phyloP scores from a whole-genome alignment of 2,888 invertebrate genomes.

The Mechanitis mazaeus region DNA sequence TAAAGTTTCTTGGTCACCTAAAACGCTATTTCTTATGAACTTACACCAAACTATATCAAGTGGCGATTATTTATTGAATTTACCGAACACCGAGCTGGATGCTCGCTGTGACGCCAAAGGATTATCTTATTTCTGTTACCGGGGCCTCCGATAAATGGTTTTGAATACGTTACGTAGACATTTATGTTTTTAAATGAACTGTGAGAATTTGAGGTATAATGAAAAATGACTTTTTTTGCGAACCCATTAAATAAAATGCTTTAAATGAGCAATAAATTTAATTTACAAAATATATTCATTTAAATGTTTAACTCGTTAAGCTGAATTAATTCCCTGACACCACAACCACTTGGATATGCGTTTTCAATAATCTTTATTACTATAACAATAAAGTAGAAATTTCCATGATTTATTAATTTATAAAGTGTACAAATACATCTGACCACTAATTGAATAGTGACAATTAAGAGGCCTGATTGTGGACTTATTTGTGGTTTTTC shows the following conservation, averaged over 20 bases:
- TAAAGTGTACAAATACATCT: conserved; percentile 25
- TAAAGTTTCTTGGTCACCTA: too few relatives aligned
- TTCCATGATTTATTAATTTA: neutral
- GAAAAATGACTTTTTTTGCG: neutral
- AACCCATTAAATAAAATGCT: conserved; percentile 11
- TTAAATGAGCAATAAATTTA: conserved; percentile 15
- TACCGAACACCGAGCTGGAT: conserved; percentile 22
- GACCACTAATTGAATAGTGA: conserved; percentile 32
- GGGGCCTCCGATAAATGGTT: conserved; percentile 11
- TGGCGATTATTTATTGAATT: conserved; percentile 34
- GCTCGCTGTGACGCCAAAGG: conserved; percentile 26
- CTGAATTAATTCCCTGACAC: conserved; percentile 18
- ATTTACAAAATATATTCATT: conserved; percentile 8
- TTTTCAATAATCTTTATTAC: conserved; percentile 2
- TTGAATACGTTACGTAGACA: conserved; percentile 2
- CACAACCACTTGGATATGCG: neutral
- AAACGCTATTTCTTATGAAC: neutral
- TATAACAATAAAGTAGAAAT: conserved; percentile 1
- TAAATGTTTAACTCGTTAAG: conserved; percentile 11
- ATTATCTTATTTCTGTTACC: conserved; percentile 27
- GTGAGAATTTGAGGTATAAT: neutral
- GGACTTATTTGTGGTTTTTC: conserved; percentile 28
- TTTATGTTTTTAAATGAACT: conserved; percentile 2
- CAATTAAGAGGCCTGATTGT: conserved; percentile 31
- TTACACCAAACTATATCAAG: conserved; percentile 21